Percentiles rank a stretch among this genome's conserved stretches.
Evolutionary conservation across 2,797 vertebrate species (phyloP).

Genomic region (Morelia viridis): DNA sequence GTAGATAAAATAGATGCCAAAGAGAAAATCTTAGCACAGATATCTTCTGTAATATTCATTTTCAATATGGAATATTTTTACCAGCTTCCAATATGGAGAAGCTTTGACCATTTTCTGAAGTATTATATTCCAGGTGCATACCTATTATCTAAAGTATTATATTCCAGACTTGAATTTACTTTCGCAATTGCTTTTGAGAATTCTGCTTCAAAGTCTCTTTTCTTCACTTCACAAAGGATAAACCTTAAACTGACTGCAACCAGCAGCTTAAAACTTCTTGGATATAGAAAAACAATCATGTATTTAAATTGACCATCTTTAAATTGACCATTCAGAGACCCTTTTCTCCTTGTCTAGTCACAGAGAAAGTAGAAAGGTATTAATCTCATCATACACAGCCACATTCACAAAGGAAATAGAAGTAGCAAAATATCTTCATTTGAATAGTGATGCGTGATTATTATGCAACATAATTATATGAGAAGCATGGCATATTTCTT

Average conservation of each 20-base stretch:
- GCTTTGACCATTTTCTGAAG: neutral
- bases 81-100: neutral
- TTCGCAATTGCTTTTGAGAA: neutral
- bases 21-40: neutral
- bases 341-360: neutral
- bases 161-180: neutral
- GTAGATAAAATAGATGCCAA: neutral
- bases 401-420: conserved; percentile 5
- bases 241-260: neutral
- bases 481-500: neutral
- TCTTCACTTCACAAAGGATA: neutral
- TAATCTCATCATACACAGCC: neutral
- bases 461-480: neutral
- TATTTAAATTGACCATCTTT: neutral
- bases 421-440: neutral
- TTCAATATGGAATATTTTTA: neutral
- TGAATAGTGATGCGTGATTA: neutral
- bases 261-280: neutral
- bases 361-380: neutral
- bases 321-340: too few species aligned
- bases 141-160: too few species aligned
- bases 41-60: neutral
- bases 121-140: neutral
- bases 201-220: neutral
- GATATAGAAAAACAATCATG: neutral